Evolutionary conservation across 2,113 vertebrate species (phyloP).

Genomic region (Drymodes brunneopygia): DNA sequence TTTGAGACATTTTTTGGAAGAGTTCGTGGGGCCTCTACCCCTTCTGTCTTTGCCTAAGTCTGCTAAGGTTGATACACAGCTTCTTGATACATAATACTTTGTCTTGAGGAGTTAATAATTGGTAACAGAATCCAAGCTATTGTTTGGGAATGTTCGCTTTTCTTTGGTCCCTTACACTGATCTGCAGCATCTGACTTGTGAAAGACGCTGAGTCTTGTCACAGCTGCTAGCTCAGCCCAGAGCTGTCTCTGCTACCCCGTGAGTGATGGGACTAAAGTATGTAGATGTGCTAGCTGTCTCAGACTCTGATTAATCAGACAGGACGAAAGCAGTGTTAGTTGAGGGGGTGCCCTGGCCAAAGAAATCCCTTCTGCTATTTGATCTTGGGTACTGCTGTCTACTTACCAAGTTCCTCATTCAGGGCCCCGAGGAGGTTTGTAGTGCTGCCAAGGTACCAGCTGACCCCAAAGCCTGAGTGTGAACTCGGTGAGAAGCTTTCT

Average conservation of each 20-base stretch:
- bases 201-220: neutral
- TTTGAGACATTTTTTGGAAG: neutral
- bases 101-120: neutral
- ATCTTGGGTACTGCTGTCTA: neutral
- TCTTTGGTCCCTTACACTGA: neutral
- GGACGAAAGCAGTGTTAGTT: neutral
- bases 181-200: neutral
- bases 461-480: neutral
- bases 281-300: neutral
- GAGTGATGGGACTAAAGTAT: too few species aligned
- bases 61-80: neutral
- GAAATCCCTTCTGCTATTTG: neutral
- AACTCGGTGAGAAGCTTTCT: neutral
- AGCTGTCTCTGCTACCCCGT: neutral
- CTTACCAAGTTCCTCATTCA: neutral
- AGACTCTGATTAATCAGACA: neutral
- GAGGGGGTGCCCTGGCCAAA: neutral
- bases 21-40: neutral
- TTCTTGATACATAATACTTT: neutral
- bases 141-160: neutral
- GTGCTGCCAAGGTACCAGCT: neutral
- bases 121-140: neutral
- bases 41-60: neutral
- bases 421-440: neutral
- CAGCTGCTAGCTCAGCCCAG: neutral